Conservation (phyloP, 2,113 vertebrate genomes). For the Gallinago undulata region DNA sequence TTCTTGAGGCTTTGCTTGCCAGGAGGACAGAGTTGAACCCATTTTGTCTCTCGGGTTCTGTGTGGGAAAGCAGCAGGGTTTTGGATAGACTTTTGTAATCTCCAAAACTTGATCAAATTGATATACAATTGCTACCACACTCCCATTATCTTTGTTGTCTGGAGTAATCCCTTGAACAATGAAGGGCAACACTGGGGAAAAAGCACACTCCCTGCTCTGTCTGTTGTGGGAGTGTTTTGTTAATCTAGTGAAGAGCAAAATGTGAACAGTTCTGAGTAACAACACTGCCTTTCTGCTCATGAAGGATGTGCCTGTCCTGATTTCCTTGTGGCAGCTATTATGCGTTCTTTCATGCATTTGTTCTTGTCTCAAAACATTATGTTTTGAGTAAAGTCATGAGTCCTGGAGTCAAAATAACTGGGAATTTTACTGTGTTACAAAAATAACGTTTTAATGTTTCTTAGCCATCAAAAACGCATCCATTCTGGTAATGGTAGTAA, state of each 20-base stretch:
- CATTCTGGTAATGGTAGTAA: not conserved
- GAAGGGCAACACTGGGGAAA: not conserved
- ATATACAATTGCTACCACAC: not conserved
- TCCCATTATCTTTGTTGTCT: not conserved
- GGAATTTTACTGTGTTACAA: not conserved
- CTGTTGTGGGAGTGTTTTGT: not conserved
- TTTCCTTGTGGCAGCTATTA: not conserved
- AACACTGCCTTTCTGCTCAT: not conserved
- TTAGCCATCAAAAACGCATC: not conserved
- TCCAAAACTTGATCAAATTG: not conserved
- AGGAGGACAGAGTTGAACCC: not conserved
- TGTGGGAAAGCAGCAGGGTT: not conserved
- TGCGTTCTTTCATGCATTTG: rapidly evolving
- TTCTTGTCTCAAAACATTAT: not conserved
- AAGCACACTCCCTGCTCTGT: not conserved
- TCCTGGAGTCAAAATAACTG: not conserved
- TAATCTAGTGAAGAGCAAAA: not conserved
- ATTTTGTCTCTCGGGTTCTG: not conserved
- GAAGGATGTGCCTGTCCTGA: not conserved
- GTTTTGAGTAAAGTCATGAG: not conserved
- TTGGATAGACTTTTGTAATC: not conserved
- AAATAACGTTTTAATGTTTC: not conserved
- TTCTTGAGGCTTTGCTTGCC: not conserved
- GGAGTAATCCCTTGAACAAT: not conserved
- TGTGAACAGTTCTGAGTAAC: not conserved